Base-by-base conservation (phyloP, 2,113 vertebrate species). In the Cairina moschata region DNA sequence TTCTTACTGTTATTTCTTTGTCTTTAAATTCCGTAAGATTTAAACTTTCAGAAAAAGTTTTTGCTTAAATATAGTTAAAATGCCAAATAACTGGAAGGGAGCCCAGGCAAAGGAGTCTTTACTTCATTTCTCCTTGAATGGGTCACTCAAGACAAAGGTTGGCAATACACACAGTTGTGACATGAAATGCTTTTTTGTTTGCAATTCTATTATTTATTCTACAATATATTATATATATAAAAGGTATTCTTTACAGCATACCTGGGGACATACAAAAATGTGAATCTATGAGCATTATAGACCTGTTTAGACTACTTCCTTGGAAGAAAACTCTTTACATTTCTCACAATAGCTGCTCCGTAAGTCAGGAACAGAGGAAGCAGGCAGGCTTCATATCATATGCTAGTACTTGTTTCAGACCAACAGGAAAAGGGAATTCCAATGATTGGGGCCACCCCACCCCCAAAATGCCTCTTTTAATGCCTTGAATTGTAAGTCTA, bases 71-170 rank as follows among this genome's bases (percentile, higher is more conserved):
- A 80, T 60, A 81, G 32, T 40, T 60, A 80, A 91, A 95, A 88
- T 83, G 23, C 26, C 17, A 50, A 91, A 75, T 65, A 50, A 48
- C 58, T 90, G 48, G 73, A 92, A 81, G 28, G 22, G 38, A 92
- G 54, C 46, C 38, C 18, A 66, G 44, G 23, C 36, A 91, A 93
- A 78, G 17, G 11, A 91, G 13, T 10, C 12, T 86, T 88, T 93
- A 34, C 42, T 71, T 83, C 4, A 48, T 59, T 93, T 86, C 65
- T 86, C 60, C 79, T 90, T 81, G 88, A 94, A 94, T 60, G 82
- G 75, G 50, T 86, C 54, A 73, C 48, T 94, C 68, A 90, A 88
- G 83, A 93, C 75, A 90, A 91, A 93, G 56, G 60, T 26, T 93
- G 88, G 94, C 83, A 86, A 91, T 83, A 46, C 28, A 59, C 0